phyloP scores from a whole-genome alignment of 1,140 invertebrate genomes.

The Drosophila sp. region DNA sequence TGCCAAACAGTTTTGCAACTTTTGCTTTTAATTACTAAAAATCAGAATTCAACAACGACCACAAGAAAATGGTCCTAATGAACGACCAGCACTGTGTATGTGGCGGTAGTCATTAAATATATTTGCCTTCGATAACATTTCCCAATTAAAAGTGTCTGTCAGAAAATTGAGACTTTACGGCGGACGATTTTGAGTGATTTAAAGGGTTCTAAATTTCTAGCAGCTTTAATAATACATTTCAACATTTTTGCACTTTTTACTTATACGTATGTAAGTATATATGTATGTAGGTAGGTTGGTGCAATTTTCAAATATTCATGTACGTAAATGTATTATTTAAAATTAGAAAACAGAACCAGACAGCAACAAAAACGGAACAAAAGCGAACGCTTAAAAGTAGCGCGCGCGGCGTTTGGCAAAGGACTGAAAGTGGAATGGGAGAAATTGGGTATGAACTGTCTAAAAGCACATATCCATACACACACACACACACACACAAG shows the following conservation, averaged over 20 bases:
- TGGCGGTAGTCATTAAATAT: neutral
- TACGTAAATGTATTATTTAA: conserved; percentile 7
- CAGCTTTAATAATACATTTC: conserved; percentile 7
- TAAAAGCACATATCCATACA: conserved; percentile 7
- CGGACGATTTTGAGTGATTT: conserved; percentile 2
- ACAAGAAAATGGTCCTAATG: too few relatives aligned
- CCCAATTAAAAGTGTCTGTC: neutral
- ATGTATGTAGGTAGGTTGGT: neutral
- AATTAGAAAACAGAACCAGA: conserved; percentile 9
- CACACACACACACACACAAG: neutral
- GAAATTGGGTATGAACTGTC: conserved; percentile 31
- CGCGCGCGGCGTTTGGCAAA: conserved; percentile 55
- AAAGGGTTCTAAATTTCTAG: conserved; percentile 1
- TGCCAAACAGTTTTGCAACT: too few relatives aligned
- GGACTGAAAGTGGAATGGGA: conserved; percentile 39
- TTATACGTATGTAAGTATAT: neutral
- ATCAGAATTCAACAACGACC: too few relatives aligned
- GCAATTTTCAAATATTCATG: conserved; percentile 3
- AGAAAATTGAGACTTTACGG: neutral
- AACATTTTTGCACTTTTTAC: conserved; percentile 5
- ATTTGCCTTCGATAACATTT: neutral
- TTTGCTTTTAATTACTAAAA: too few relatives aligned
- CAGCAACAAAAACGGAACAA: neutral
- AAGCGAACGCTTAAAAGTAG: conserved; percentile 18
- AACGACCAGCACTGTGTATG: too few relatives aligned